phyloP scores from a whole-genome alignment of 2,888 invertebrate genomes.

The Ditylenchus weischeri region DNA sequence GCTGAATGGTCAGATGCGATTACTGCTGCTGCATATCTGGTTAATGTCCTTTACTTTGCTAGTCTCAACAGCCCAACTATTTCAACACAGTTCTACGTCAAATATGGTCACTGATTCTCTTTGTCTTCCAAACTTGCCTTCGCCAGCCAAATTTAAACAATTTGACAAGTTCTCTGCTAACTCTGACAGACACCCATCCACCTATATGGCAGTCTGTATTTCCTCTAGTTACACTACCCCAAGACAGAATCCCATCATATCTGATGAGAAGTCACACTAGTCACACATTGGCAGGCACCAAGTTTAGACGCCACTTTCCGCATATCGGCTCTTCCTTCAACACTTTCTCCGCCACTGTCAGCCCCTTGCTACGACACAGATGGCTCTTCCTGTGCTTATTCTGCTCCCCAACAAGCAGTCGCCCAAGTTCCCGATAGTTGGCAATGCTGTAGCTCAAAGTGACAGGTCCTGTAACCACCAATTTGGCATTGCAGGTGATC shows the following conservation, averaged over 20 bases:
- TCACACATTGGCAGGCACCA: too few species aligned
- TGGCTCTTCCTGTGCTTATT: background rate
- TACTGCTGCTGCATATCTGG: too few species aligned
- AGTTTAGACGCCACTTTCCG: background rate
- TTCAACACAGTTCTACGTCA: too few species aligned
- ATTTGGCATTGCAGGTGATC: constrained; percentile 37
- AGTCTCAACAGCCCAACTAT: too few species aligned
- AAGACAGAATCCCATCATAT: background rate
- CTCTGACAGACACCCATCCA: constrained; percentile 9
- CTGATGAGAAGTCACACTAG: background rate
- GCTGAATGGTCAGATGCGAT: too few species aligned
- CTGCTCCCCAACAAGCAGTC: background rate
- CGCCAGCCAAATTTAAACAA: too few species aligned
- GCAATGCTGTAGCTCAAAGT: background rate
- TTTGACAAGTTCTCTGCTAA: too few species aligned
- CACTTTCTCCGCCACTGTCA: too few species aligned
- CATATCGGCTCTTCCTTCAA: background rate
- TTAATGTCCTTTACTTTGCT: too few species aligned
- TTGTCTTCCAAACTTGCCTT: too few species aligned
- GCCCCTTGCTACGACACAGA: background rate
- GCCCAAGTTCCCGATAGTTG: background rate
- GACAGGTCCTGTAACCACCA: too few species aligned
- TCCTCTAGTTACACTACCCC: background rate
- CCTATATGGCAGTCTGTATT: background rate
- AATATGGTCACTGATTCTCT: too few species aligned